A percentile compares a stretch with the other conserved stretches of the same genome.
phyloP scores from a whole-genome alignment of 2,888 invertebrate species.

The Cryptocephalus moraei region DNA sequence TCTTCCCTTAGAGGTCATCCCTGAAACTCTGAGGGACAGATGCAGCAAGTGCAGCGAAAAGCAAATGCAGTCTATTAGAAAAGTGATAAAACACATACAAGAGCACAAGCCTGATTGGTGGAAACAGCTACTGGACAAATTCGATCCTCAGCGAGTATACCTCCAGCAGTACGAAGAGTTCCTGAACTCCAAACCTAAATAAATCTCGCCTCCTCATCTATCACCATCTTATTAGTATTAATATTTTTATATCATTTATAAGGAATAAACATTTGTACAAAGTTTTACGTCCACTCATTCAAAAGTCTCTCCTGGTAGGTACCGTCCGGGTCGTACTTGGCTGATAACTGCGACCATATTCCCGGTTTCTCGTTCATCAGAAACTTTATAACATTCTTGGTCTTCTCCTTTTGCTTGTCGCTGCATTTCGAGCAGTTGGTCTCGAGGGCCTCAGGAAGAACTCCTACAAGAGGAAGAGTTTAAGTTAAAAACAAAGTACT shows the following conservation, averaged over 20 bases:
- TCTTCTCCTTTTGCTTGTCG: slow-evolving; percentile 51
- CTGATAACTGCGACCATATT: slow-evolving; percentile 53
- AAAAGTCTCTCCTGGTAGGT: slow-evolving; percentile 46
- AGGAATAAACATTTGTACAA: too few species aligned
- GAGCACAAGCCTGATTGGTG: slow-evolving; percentile 52
- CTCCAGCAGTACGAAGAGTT: too few species aligned
- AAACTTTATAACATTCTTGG: slow-evolving; percentile 53
- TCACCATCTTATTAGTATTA: too few species aligned
- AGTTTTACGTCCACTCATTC: slow-evolving; percentile 1
- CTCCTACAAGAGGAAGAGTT: slow-evolving; percentile 32
- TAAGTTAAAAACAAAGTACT: too few species aligned
- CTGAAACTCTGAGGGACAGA: slow-evolving; percentile 53
- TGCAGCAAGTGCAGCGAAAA: slow-evolving; percentile 56
- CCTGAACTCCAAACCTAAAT: too few species aligned
- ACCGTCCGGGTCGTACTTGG: slow-evolving; percentile 59
- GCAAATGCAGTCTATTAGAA: slow-evolving; percentile 50
- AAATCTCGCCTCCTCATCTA: too few species aligned
- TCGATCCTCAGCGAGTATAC: slow-evolving; percentile 39
- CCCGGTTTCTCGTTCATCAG: slow-evolving; percentile 55
- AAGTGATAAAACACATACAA: slow-evolving; percentile 52
- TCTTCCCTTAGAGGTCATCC: neutral
- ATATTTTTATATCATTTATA: too few species aligned
- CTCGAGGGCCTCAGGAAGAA: slow-evolving; percentile 60
- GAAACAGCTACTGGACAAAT: slow-evolving; percentile 51
- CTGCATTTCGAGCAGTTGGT: slow-evolving; percentile 60